Evolutionary conservation across 2,113 vertebrate genomes (phyloP).

Genomic region (Mesocricetus auratus): DNA sequence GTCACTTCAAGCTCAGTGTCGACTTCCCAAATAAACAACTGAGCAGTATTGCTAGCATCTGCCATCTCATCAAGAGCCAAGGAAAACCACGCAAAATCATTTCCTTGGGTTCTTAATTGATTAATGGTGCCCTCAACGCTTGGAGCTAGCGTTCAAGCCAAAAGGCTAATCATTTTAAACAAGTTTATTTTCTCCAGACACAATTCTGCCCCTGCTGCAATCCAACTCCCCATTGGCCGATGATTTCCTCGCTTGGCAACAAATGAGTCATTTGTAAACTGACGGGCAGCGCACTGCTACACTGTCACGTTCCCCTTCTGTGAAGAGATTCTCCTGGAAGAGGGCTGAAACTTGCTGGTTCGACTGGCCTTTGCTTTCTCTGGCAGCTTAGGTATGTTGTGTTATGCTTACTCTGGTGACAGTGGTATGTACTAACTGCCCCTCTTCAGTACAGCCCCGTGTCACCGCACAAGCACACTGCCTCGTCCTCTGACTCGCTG

Average conservation of each 20-base stretch:
- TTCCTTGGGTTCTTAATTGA: conserved; percentile 61
- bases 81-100: conserved; percentile 64
- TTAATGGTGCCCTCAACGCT: conserved; percentile 56
- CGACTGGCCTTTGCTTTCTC: neutral
- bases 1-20: conserved; percentile 34
- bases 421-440: neutral
- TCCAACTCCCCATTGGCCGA: neutral
- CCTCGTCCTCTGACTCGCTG: neutral
- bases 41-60: conserved; percentile 31
- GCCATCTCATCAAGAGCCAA: conserved; percentile 59
- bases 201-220: conserved; percentile 36
- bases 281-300: neutral
- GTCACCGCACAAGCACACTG: neutral
- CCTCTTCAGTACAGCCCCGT: neutral
- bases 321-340: neutral
- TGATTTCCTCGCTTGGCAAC: conserved; percentile 23
- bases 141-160: conserved; percentile 29
- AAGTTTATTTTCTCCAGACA: conserved; percentile 72
- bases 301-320: conserved; percentile 31
- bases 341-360: neutral
- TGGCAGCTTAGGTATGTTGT: neutral
- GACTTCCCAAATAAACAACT: conserved; percentile 45
- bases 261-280: conserved; percentile 37
- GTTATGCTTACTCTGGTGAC: neutral
- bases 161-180: conserved; percentile 62